Percentiles rank a stretch among this genome's conserved stretches.
Evolutionary conservation across 1,140 invertebrate genomes (phyloP).

Genomic region (Drosophila biarmipes): DNA sequence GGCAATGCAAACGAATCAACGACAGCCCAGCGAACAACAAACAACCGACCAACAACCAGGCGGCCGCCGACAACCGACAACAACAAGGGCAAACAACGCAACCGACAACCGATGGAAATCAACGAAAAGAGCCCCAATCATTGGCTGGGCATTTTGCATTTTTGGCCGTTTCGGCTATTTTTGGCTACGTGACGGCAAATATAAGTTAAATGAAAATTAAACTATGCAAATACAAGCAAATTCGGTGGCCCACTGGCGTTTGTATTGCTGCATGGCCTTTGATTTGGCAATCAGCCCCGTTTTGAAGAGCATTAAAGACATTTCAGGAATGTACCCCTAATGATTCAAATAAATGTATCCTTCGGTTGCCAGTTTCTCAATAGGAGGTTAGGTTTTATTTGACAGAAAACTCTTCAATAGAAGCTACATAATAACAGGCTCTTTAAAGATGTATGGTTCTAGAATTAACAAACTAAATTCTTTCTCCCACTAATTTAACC

Average conservation of each 20-base stretch:
- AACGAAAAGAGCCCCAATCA: constrained; percentile 18
- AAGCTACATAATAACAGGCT: too few species aligned
- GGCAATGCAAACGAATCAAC: constrained; percentile 65
- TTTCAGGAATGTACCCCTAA: too few species aligned
- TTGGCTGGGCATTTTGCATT: constrained; percentile 49
- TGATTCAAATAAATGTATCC: too few species aligned
- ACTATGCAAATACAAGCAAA: constrained; percentile 51
- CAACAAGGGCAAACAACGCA: constrained; percentile 14
- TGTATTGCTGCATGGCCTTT: neutral
- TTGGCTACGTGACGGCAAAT: constrained; percentile 57
- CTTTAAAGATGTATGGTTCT: too few species aligned
- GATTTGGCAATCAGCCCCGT: constrained; percentile 22
- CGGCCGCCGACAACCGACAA: too few species aligned
- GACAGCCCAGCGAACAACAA: neutral
- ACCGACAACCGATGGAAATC: constrained; percentile 11
- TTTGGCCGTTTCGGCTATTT: constrained; percentile 51
- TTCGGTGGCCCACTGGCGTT: constrained; percentile 4
- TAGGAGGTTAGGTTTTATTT: too few species aligned
- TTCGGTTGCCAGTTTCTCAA: too few species aligned
- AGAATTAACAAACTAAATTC: too few species aligned
- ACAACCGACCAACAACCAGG: neutral
- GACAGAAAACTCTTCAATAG: too few species aligned
- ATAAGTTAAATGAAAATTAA: constrained; percentile 73
- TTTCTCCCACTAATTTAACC: too few species aligned
- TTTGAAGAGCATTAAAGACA: too few species aligned